Conservation (phyloP, 2,888 invertebrate species). For the Anthophora plumipes region DNA sequence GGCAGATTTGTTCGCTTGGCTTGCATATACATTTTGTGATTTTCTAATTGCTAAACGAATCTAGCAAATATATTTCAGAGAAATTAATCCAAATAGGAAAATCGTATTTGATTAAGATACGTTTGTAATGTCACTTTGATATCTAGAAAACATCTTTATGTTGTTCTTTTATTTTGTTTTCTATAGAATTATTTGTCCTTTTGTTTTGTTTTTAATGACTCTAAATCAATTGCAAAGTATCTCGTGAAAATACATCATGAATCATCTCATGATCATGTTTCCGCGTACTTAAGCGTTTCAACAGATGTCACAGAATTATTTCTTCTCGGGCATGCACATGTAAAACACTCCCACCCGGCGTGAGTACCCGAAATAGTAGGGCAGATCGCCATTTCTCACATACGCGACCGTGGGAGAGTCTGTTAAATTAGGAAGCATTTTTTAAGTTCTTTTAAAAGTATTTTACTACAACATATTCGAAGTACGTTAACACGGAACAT, state of each 20-base stretch:
- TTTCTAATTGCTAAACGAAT: constrained; percentile 8
- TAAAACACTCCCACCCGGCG: constrained; percentile 35
- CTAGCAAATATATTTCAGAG: neutral
- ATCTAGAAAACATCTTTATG: neutral
- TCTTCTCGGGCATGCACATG: constrained; percentile 1
- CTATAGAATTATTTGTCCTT: neutral
- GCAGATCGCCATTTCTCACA: constrained; percentile 13
- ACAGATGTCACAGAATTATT: constrained; percentile 27
- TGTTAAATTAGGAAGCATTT: constrained; percentile 22
- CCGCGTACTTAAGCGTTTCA: constrained; percentile 12
- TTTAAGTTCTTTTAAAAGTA: neutral
- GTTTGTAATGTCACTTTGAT: neutral
- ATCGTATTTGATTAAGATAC: too few relatives aligned
- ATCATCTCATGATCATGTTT: constrained; percentile 22
- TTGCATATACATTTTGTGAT: neutral
- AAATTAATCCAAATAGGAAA: neutral
- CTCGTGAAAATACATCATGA: neutral
- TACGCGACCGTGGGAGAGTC: constrained; percentile 9
- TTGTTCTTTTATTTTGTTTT: neutral
- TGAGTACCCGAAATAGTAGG: constrained; percentile 44
- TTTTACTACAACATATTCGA: neutral
- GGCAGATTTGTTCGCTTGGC: constrained; percentile 2
- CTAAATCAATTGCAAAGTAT: neutral
- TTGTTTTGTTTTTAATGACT: neutral
- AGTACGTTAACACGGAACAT: neutral